These are phyloP conservation scores for Phymorhynchus buccinoides DNA, from an alignment of 1,140 invertebrate species.

Conservation along the genomic window DNA sequence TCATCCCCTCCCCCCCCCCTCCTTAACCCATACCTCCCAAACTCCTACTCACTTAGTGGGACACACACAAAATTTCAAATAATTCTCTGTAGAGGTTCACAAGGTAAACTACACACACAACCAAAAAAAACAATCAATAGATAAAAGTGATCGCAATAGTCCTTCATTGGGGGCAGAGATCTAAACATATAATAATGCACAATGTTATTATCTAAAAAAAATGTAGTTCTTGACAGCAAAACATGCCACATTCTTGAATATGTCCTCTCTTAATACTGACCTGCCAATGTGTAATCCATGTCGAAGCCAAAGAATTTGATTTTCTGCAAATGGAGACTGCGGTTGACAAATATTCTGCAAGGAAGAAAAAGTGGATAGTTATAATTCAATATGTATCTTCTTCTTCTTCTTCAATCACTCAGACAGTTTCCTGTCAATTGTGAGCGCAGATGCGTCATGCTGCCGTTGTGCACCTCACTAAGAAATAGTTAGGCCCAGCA, in stretches of 20 bases:
- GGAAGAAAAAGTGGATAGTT: constrained; percentile 31
- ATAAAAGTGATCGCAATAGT: too few species aligned
- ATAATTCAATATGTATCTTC: constrained; percentile 12
- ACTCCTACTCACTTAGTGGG: too few species aligned
- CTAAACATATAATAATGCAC: background rate
- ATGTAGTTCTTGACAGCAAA: background rate
- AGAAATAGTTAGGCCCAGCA: background rate
- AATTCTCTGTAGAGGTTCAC: too few species aligned
- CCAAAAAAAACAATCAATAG: too few species aligned
- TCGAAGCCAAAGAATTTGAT: constrained; percentile 99
- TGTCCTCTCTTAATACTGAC: constrained; percentile 75
- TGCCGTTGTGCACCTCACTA: background rate
- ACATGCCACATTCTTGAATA: background rate
- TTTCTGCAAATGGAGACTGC: constrained; percentile 97
- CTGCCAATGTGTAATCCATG: constrained; percentile 99
- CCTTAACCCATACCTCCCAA: too few species aligned
- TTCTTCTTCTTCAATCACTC: too few species aligned
- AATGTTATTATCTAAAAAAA: background rate
- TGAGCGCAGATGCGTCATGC: background rate
- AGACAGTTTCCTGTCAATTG: too few species aligned
- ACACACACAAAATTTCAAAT: too few species aligned
- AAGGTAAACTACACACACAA: too few species aligned
- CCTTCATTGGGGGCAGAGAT: too few species aligned
- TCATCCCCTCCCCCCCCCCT: too few species aligned
- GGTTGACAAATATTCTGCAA: constrained; percentile 95